Evolutionary conservation across 2,113 vertebrate species (phyloP), one percentile per base, ranked within the genome.

Genomic region (Amphiprion percula): DNA sequence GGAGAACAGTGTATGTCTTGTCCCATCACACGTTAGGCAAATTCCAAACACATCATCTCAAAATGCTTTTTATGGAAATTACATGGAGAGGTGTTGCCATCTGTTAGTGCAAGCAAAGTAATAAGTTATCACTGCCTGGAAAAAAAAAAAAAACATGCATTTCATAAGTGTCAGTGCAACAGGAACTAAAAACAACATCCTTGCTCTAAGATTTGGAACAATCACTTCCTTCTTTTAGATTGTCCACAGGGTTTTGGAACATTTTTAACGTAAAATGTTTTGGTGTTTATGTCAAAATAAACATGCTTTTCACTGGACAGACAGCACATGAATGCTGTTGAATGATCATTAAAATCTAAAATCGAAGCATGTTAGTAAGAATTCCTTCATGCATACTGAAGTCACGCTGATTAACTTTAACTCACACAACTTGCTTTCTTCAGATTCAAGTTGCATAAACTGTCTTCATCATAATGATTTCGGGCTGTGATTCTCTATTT

Each of bases 11-110:
- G 11, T 15, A 44, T 44, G 41, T 14, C 14, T 12, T 4, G 11
- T 44, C 41, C 15, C 7, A 44, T 44, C 41, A 44, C 41, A 44
- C 14, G 11, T 44, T 44, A 26, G 70, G 49, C 3, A 21, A 58
- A 41, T 16, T 60, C 26, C 39, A 62, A 54, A 39, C 19, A 28
- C 17, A 33, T 3, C 19, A 19, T n/a, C 61, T 41, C 10, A 79
- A 52, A 55, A 58, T 39, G 21, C 10, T 8, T 64, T 37, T 65
- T n/a, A 50, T 47, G 23, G 33, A 61, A 54, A 54, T 69, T 26
- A 50, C 26, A 9, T 3, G 21, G 12, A 44, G 16, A 37, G 28
- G 17, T 79, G 44, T 78, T 52, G 47, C 66, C 28, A 70, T 49
- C 39, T 56, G 66, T 50, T 19, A 26, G 59, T 37, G 58, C 37